Conservation (phyloP, 2,113 vertebrate genomes). For the Junco hyemalis region DNA sequence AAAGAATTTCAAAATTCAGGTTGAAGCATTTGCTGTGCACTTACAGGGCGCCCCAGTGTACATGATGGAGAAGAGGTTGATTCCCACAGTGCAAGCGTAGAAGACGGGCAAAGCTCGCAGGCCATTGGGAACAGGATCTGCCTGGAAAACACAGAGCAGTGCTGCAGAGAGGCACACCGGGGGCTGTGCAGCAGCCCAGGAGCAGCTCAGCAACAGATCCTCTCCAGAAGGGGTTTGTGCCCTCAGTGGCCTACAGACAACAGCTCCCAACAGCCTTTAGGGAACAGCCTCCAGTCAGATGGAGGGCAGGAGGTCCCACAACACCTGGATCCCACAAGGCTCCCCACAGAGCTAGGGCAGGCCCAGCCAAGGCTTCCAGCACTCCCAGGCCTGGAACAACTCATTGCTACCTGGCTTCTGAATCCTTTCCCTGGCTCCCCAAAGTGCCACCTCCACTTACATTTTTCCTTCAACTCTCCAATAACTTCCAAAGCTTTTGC, state of each 20-base stretch:
- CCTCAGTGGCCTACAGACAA: not conserved
- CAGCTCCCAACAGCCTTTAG: not conserved
- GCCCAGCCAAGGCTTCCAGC: fast-evolving
- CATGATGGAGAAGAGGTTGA: slow-evolving; percentile 97
- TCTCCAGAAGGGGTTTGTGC: not conserved
- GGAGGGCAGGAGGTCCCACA: not conserved
- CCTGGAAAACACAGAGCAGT: slow-evolving; percentile 61
- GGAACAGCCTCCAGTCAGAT: not conserved
- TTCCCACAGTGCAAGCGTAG: slow-evolving; percentile 89
- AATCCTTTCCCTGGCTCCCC: not conserved
- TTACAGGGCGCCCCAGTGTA: slow-evolving; percentile 91
- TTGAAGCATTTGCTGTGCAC: slow-evolving; percentile 64
- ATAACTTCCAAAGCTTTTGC: not conserved
- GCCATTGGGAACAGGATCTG: slow-evolving; percentile 90
- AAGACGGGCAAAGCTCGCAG: slow-evolving; percentile 90
- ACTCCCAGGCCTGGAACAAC: not conserved
- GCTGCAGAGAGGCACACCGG: fast-evolving
- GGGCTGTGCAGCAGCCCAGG: not conserved
- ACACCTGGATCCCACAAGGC: fast-evolving
- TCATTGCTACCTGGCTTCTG: not conserved
- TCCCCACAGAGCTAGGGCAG: not conserved
- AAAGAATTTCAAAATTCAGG: slow-evolving; percentile 43
- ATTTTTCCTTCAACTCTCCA: not conserved
- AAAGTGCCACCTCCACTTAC: not conserved
- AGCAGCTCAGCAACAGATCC: not conserved